These are phyloP conservation scores for Metridium senile DNA, from an alignment of 92 coral and sea anemone species.

Conservation along the genomic window DNA sequence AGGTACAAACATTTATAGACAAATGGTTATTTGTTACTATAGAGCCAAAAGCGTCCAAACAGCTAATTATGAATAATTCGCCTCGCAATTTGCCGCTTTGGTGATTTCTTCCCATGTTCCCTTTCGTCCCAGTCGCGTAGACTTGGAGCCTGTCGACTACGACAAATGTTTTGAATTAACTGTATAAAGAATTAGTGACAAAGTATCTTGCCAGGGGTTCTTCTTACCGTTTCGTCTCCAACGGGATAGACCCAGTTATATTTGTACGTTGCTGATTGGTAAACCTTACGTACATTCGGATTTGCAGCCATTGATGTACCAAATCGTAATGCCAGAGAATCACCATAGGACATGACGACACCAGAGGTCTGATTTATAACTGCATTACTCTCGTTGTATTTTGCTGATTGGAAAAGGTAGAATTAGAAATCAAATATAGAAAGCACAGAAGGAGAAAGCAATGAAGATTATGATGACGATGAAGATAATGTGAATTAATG, in stretches of 20 bases:
- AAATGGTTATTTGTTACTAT: too few relatives aligned
- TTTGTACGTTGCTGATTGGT: constrained; percentile 38
- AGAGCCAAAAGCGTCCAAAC: too few relatives aligned
- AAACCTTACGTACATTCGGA: constrained; percentile 24
- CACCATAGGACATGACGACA: constrained; percentile 58
- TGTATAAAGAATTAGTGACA: background rate
- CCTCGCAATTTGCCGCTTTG: background rate
- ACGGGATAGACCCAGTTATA: constrained; percentile 67
- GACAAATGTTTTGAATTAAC: background rate
- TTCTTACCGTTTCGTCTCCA: constrained; percentile 5
- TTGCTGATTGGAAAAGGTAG: background rate
- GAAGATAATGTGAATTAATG: background rate
- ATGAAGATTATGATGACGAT: background rate
- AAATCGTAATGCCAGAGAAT: constrained; percentile 55
- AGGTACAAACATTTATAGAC: too few relatives aligned
- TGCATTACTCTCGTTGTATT: constrained; percentile 45
- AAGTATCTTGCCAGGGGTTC: background rate
- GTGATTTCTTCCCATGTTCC: background rate
- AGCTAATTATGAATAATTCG: too few relatives aligned
- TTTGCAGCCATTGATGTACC: constrained; percentile 39
- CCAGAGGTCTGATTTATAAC: constrained; percentile 30
- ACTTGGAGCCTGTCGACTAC: background rate
- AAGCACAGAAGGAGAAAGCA: background rate
- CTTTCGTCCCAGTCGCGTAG: too few relatives aligned
- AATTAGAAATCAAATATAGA: too few relatives aligned